Evolutionary conservation across 2,888 invertebrate species (phyloP).

Genomic region (Erynnis tages): DNA sequence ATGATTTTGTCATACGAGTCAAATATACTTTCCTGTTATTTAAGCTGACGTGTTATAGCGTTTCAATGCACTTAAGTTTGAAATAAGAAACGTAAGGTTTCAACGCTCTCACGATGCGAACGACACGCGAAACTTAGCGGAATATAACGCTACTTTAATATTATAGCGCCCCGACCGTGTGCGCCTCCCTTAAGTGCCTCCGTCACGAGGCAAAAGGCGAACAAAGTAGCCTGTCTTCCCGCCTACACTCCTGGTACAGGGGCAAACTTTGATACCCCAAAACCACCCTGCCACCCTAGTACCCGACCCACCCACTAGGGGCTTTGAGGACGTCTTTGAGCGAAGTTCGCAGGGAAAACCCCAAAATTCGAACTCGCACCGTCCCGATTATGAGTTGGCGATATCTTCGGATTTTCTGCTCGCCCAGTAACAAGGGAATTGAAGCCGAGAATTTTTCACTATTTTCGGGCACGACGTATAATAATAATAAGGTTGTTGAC

Average conservation of each 20-base stretch:
- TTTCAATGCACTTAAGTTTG: conserved; percentile 18
- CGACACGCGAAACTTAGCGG: conserved; percentile 30
- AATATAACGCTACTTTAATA: conserved; percentile 39
- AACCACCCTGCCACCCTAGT: conserved; percentile 63
- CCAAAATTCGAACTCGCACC: conserved; percentile 74
- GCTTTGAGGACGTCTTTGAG: conserved; percentile 80
- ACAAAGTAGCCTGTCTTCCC: conserved; percentile 71
- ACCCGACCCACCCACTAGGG: conserved; percentile 68
- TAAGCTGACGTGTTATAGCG: neutral
- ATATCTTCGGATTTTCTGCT: conserved; percentile 76
- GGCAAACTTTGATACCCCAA: conserved; percentile 73
- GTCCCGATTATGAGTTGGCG: conserved; percentile 74
- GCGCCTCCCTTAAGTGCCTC: conserved; percentile 78
- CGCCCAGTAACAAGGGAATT: conserved; percentile 50
- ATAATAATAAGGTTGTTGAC: no score
- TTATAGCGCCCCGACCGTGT: conserved; percentile 61
- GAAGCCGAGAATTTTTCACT: conserved; percentile 2
- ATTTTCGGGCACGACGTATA: no score
- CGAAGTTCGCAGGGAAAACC: conserved; percentile 77
- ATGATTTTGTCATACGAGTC: no score
- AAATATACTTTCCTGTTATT: no score
- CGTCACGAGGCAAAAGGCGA: conserved; percentile 77
- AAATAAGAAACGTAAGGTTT: conserved; percentile 16
- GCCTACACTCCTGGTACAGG: conserved; percentile 57
- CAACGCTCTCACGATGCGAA: conserved; percentile 17